Evolutionary conservation across 92 coral and sea anemone species (phyloP).

Genomic region (Palythoa grandiflora): DNA sequence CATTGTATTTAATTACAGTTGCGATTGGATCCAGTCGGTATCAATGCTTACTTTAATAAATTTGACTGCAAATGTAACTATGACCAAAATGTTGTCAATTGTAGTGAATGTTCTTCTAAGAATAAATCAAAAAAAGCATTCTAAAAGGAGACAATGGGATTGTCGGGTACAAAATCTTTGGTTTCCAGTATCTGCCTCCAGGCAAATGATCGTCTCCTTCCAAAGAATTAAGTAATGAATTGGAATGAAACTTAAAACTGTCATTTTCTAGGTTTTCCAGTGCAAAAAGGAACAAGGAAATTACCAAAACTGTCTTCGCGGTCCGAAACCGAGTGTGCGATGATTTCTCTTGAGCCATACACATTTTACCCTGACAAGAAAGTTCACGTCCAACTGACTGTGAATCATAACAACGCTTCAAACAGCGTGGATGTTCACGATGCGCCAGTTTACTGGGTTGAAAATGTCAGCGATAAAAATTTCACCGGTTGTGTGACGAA

Average conservation of each 20-base stretch:
- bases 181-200: too few species aligned
- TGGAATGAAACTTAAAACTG: too few species aligned
- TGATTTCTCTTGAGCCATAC: not conserved
- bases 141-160: too few species aligned
- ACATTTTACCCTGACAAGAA: not conserved
- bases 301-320: not conserved
- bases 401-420: not conserved
- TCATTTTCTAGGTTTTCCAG: not conserved
- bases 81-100: too few species aligned
- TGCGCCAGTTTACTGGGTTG: conserved; percentile 4
- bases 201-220: too few species aligned
- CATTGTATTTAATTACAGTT: too few species aligned
- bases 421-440: not conserved
- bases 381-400: not conserved
- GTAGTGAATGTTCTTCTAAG: too few species aligned
- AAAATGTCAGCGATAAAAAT: conserved; percentile 4
- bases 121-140: too few species aligned
- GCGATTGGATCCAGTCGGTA: too few species aligned
- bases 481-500: not conserved
- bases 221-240: not conserved
- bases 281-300: not conserved
- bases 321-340: conserved; percentile 7
- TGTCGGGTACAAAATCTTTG: too few species aligned
- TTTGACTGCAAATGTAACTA: too few species aligned
- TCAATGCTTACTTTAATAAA: too few species aligned